Base-by-base conservation (phyloP, 2,113 vertebrate genomes). In the Macrotus californicus region DNA sequence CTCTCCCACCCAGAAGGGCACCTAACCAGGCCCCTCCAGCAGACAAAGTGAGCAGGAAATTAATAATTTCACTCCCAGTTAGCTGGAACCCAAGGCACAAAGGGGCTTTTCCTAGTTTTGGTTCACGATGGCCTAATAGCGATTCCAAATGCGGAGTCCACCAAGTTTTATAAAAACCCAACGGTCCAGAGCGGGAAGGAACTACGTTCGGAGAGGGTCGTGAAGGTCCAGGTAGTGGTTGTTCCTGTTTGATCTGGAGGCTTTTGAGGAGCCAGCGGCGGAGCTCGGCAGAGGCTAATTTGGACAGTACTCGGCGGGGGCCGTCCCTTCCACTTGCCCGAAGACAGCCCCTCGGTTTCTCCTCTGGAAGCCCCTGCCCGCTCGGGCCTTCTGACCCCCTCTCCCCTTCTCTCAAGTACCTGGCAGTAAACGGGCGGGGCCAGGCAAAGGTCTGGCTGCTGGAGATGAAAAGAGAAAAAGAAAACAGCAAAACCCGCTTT, bases 401-500 rank as follows among this genome's bases (percentile, higher is more conserved):
- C 67, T 56, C 39, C 24, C 14, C 59, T 72, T 81, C 39, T 56
- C 16, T 18, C 80, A 75, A 66, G 72, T 70, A 90, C 93, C 52
- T 85, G 81, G 89, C 87, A 89, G 52, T 94, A 93, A 83, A 85
- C 0, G 18, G 69, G 91, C 36, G 26, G 76, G 81, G 31, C 77
- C 39, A 59, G 61, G 54, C 95, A 82, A 91, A 96, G 91, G 52
- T 91, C 67, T 91, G 69, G 86, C n/a, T 0, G 10, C 61, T 73
- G 7, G 50, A 73, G 52, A 43, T 0, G 11, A 11, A 16, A 31
- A 19, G 18, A 52, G 24, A 39, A 16, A 50, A 77, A 18, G 14
- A 64, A 69, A 5, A 24, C 2, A 1, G 64, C 59, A 75, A 94
- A 96, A 94, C 90, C 94, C 94, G 94, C 92, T 80, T 95, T 95